phyloP scores from a whole-genome alignment of 2,888 invertebrate species.

The Coleophora flavipennella region DNA sequence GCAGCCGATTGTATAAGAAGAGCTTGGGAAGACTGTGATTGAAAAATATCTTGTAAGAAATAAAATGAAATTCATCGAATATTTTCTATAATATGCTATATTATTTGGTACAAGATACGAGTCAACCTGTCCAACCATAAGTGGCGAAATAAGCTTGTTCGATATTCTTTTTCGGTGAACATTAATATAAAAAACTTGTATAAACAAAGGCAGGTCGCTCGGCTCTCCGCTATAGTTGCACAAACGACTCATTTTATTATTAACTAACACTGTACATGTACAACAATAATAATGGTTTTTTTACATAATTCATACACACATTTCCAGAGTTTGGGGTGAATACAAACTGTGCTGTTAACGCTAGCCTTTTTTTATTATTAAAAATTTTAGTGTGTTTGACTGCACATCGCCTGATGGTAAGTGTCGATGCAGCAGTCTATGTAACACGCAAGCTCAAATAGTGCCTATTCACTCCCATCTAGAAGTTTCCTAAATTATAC shows the following conservation, averaged over 20 bases:
- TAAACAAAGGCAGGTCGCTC: constrained; percentile 14
- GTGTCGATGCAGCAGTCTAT: no score
- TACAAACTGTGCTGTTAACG: no score
- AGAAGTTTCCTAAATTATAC: no score
- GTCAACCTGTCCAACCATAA: constrained; percentile 54
- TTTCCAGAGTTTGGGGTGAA: background rate
- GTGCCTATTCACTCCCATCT: no score
- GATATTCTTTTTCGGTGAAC: background rate
- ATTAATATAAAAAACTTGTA: constrained; percentile 15
- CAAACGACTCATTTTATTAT: constrained; percentile 31
- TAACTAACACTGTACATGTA: constrained; percentile 40
- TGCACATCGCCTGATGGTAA: no score
- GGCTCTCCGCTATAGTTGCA: constrained; percentile 46
- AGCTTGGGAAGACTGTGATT: background rate
- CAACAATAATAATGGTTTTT: constrained; percentile 15
- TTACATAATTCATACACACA: constrained; percentile 18
- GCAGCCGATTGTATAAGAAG: background rate
- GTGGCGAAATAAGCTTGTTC: constrained; percentile 20
- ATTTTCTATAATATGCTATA: constrained; percentile 54
- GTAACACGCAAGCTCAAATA: no score
- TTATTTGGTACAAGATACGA: constrained; percentile 59
- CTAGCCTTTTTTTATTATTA: no score
- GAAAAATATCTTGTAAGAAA: background rate
- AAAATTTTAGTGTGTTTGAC: no score
- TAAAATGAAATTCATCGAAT: background rate